Evolutionary conservation across 2,113 vertebrate species (phyloP).

Genomic region (Nycticryphes semicollaris): DNA sequence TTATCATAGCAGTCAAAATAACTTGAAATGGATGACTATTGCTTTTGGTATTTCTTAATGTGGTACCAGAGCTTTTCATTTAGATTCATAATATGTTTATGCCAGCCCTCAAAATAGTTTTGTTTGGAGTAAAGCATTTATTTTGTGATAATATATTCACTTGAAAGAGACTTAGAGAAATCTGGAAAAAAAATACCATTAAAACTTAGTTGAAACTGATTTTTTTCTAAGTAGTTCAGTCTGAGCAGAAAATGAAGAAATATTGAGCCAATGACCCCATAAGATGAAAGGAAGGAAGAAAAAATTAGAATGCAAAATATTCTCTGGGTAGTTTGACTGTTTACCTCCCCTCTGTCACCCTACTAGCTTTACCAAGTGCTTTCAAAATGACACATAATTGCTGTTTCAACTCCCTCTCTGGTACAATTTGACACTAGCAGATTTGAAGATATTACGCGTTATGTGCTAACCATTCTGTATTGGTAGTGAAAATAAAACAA

Average conservation of each 20-base stretch:
- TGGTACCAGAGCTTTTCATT: background rate
- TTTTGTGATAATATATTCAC: background rate
- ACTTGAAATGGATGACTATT: background rate
- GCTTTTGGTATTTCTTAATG: background rate
- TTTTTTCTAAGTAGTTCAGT: background rate
- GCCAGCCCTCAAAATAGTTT: background rate
- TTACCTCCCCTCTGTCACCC: background rate
- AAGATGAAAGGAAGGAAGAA: background rate
- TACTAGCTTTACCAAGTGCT: background rate
- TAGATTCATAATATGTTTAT: background rate
- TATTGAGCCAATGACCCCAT: background rate
- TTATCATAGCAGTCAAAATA: background rate
- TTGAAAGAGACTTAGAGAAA: background rate
- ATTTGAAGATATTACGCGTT: background rate
- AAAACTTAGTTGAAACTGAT: background rate
- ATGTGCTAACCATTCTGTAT: background rate
- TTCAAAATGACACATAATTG: background rate
- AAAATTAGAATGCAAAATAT: background rate
- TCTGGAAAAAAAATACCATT: background rate
- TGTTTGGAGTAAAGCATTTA: background rate
- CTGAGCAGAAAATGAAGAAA: background rate
- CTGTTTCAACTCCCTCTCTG: background rate
- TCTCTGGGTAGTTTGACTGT: background rate
- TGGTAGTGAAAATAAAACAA: background rate
- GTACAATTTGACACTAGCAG: background rate